Evolutionary conservation across 2,113 vertebrate genomes (phyloP).

Genomic region (Poicephalus gulielmi): DNA sequence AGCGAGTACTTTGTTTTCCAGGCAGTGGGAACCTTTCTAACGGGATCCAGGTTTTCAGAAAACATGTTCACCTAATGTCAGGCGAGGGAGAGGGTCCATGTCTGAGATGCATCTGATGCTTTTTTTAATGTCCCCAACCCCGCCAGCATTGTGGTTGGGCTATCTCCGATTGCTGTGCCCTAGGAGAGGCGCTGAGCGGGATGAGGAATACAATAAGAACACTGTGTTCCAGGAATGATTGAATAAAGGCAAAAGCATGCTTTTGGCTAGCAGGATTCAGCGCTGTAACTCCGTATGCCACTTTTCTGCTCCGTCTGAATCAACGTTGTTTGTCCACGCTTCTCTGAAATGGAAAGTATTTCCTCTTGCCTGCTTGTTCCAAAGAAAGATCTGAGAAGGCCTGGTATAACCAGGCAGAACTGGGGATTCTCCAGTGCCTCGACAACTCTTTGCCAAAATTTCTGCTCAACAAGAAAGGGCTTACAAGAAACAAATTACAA

Average conservation of each 20-base stretch:
- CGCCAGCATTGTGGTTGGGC: background rate
- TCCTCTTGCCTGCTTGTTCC: conserved; percentile 26
- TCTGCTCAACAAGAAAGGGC: conserved; percentile 22
- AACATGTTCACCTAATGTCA: background rate
- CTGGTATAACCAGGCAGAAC: conserved; percentile 58
- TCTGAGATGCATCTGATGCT: background rate
- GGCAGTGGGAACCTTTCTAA: conserved; percentile 53
- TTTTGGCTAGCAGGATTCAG: conserved; percentile 30
- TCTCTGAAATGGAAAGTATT: conserved; percentile 66
- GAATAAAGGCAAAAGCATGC: conserved; percentile 55
- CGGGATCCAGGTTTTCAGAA: conserved; percentile 46
- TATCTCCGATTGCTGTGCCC: background rate
- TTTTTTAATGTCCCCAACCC: background rate
- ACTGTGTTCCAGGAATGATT: conserved; percentile 61
- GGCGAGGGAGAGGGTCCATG: background rate
- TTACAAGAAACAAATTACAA: conserved; percentile 8
- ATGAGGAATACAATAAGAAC: conserved; percentile 58
- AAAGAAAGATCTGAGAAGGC: conserved; percentile 51
- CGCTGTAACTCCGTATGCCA: background rate
- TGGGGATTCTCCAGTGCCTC: conserved; percentile 48
- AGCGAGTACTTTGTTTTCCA: conserved; percentile 62
- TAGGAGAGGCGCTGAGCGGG: background rate
- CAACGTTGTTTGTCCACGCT: conserved; percentile 28
- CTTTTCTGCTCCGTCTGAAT: conserved; percentile 56
- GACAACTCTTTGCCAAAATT: background rate